Evolutionary conservation across 2,113 vertebrate genomes (phyloP), one percentile per base, ranked within the genome.

Genomic region (Dunckerocampus dactyliophorus): DNA sequence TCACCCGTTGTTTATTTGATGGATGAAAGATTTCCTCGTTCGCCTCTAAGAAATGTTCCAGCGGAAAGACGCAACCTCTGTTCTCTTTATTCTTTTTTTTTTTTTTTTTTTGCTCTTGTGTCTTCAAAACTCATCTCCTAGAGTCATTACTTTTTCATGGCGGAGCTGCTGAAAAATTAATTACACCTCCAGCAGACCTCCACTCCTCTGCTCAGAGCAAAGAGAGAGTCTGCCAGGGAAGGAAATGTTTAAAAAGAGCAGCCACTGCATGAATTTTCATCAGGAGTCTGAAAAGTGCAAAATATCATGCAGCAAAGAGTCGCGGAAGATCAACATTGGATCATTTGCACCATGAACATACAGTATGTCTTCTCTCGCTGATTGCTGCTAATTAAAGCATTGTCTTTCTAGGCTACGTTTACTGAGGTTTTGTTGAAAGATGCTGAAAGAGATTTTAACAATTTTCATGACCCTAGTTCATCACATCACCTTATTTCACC

Each of bases 111-210:
- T 63, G 63, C 71, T 77, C 71, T 75, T 75, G 69, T 43, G 65
- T 80, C 81, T 77, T 69, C 63, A 53, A 59, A 84, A 75, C 82
- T 86, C 85, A 82, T 86, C 82, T 80, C 76, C 84, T 74, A 67
- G 39, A 61, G 75, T 89, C 85, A 85, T 86, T 76, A 85, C 75
- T 90, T 84, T 88, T 89, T 90, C 80, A 89, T 87, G 65, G 54
- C 65, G 52, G 2, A 70, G 74, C 79, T 84, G 76, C 75, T 89
- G 82, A 89, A 91, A 89, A 85, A 88, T 87, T 82, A 51, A 90
- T 89, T 88, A 88, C 81, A 81, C 75, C 84, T 88, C 82, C 66
- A 88, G 85, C 76, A 79, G 83, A 89, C 86, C 84, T 83, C 82
- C 65, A 75, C 75, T 85, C 73, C 78, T 74, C 68, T 20, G 75